Conservation (phyloP, 53 echinoderm and acorn worm genomes). For the Paelopatides confundens region DNA sequence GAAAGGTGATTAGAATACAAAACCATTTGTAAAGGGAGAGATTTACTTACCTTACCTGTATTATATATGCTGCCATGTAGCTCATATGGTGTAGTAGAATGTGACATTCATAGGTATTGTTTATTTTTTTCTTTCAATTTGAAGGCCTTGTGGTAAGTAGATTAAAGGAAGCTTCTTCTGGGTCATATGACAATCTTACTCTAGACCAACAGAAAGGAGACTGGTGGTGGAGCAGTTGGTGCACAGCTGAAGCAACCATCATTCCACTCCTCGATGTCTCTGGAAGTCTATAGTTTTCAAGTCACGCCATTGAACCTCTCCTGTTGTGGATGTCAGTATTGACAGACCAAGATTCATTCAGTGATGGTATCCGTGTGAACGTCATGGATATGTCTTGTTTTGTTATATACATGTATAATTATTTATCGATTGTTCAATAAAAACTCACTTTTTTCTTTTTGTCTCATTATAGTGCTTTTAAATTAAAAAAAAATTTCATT, state of each 20-base stretch:
- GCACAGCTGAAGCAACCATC: constrained; percentile 28
- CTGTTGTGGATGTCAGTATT: neutral
- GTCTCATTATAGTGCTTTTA: no score
- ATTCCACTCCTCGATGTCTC: constrained; percentile 28
- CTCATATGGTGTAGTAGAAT: neutral
- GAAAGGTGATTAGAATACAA: neutral
- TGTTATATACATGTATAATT: no score
- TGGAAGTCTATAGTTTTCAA: constrained; percentile 12
- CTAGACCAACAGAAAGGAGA: neutral
- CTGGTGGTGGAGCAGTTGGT: constrained; percentile 39
- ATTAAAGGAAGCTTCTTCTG: neutral
- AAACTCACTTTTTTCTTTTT: no score
- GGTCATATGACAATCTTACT: constrained; percentile 30
- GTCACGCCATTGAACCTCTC: neutral
- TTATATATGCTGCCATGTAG: neutral
- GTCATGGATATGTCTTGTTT: no score
- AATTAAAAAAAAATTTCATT: no score
- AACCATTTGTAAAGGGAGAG: no score
- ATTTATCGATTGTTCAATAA: no score
- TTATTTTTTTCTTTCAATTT: constrained; percentile 55
- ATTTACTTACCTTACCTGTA: no score
- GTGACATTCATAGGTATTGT: neutral
- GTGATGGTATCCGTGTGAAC: neutral
- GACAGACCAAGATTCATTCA: neutral
- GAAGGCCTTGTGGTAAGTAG: constrained; percentile 68